phyloP scores from a whole-genome alignment of 1,140 invertebrate genomes.

The Panagrolaimus sp. region DNA sequence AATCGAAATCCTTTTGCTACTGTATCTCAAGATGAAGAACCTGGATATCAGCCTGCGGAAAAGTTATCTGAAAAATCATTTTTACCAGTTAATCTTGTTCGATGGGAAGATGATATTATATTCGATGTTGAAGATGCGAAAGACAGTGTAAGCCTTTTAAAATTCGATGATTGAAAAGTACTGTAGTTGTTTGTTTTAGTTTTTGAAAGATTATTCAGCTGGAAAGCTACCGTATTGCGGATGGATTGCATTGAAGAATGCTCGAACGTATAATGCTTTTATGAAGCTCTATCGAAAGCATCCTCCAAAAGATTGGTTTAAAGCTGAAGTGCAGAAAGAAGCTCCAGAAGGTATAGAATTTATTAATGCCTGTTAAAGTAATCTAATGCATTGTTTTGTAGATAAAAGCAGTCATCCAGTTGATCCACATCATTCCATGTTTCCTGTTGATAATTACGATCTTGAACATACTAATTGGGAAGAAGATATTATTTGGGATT shows the following conservation, averaged over 20 bases:
- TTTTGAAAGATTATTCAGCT: no score
- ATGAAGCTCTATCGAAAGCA: no score
- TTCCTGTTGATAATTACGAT: slow-evolving; percentile 54
- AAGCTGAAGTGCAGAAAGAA: background rate
- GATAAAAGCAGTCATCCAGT: background rate
- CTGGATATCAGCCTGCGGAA: background rate
- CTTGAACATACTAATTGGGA: slow-evolving; percentile 76
- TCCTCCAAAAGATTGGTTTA: background rate
- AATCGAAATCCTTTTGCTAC: no score
- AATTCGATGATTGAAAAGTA: no score
- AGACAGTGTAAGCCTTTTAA: background rate
- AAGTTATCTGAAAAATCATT: background rate
- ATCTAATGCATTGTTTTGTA: background rate
- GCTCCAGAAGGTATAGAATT: background rate
- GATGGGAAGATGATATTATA: background rate
- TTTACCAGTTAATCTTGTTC: background rate
- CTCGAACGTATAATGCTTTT: no score
- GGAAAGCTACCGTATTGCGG: no score
- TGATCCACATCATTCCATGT: slow-evolving; percentile 49
- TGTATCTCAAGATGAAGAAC: background rate
- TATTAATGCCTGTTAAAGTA: background rate
- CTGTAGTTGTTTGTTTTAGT: no score
- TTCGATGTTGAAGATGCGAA: background rate
- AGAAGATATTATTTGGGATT: slow-evolving; percentile 96
- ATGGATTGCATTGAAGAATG: no score